Conservation (phyloP, 2,888 invertebrate genomes). For the Drosophila quinaria region DNA sequence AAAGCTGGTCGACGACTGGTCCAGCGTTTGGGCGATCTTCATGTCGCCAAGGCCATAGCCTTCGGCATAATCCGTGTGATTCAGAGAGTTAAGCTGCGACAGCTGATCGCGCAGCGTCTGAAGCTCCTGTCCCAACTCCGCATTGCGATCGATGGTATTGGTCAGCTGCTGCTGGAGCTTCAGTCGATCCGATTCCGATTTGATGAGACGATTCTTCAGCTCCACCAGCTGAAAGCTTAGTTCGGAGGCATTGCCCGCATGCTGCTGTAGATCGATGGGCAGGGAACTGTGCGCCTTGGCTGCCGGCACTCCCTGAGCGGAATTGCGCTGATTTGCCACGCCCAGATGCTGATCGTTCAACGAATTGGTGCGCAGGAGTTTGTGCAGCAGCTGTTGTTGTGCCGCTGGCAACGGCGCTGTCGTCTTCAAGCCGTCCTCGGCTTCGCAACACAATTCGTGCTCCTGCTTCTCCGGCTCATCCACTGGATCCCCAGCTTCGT, state of each 20-base stretch:
- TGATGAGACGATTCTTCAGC: slow-evolving; percentile 86
- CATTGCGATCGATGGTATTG: slow-evolving; percentile 87
- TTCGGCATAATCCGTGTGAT: slow-evolving; percentile 87
- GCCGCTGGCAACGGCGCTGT: slow-evolving; percentile 32
- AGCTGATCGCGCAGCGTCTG: slow-evolving; percentile 85
- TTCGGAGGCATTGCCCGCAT: slow-evolving; percentile 82
- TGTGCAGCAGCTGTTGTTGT: slow-evolving; percentile 66
- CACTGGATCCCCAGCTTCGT: slow-evolving; percentile 73
- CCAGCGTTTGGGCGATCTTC: slow-evolving; percentile 77
- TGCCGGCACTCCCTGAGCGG: slow-evolving; percentile 43
- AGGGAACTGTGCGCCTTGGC: slow-evolving; percentile 75
- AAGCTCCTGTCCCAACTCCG: slow-evolving; percentile 87
- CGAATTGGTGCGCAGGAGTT: slow-evolving; percentile 82
- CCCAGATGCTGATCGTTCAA: slow-evolving; percentile 82
- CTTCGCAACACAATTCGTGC: slow-evolving; percentile 72
- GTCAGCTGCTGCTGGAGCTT: slow-evolving; percentile 88
- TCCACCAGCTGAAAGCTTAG: slow-evolving; percentile 87
- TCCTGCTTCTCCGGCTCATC: slow-evolving; percentile 73
- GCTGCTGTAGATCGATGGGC: slow-evolving; percentile 82
- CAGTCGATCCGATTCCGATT: slow-evolving; percentile 84
- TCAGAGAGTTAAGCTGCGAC: slow-evolving; percentile 85
- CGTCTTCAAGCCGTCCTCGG: slow-evolving; percentile 76
- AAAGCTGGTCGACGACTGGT: slow-evolving; percentile 81
- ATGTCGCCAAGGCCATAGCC: slow-evolving; percentile 86
- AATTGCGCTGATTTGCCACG: slow-evolving; percentile 60